Evolutionary conservation across 2,797 vertebrate genomes (phyloP), one percentile per base, ranked within the genome.

Genomic region (Acipenser oxyrinchus): DNA sequence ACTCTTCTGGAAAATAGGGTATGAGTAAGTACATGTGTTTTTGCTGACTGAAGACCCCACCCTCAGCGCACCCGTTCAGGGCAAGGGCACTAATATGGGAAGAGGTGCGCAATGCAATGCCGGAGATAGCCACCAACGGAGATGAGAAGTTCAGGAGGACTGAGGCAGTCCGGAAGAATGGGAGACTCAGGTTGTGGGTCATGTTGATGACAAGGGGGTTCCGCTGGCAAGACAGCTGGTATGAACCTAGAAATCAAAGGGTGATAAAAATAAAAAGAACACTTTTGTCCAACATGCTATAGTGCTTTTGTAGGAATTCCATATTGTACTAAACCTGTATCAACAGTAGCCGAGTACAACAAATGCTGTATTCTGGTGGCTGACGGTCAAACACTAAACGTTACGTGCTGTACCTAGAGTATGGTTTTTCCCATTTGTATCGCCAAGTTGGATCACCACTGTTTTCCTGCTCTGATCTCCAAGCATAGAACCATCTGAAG

Each of bases 61-160:
- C 86, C 77, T 89, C 85, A 82, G 89, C 87, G 88, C 89, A 92
- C 87, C 88, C 88, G 70, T 86, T 89, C 80, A 87, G 84, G 87
- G 89, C 82, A 79, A 89, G 87, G 82, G 79, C 80, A 81, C 82
- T 87, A 71, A 85, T 80, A 72, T 85, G 82, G 72, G 86, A 89
- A 73, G 81, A 83, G 1, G 91, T 93, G 72, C 95, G 80, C 69
- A 98, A 72, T 65, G 91, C 91, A 71, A 98, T 89, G 0, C 90
- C 95, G 48, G 90, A 84, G 13, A 99, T 75, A 7, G 92, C 94
- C 81, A 98, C 89, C 0, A 79, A 65, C 0, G 87, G 75, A 12
- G 94, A 93, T 59, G 96, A 95, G 78, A 98, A 89, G 75, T 91
- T 89, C 70, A 99, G 82, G 70, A 94, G 79, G 66, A 93, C 78